A percentile compares a stretch with the other conserved stretches of the same genome.
Conservation (phyloP, 1,140 invertebrate genomes). For the Cotesia typhae region DNA sequence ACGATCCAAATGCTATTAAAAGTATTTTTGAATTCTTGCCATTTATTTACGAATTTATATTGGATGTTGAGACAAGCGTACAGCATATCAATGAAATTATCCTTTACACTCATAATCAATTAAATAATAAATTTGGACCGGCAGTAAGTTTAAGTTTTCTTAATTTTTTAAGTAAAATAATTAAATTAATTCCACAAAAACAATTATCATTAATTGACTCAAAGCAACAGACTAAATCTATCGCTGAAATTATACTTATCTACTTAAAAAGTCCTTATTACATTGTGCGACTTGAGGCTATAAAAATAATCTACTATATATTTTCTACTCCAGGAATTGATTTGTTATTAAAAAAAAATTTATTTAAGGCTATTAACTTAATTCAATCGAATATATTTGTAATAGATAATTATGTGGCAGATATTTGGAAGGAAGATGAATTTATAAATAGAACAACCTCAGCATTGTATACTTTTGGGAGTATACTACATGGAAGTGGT, state of each 20-base stretch:
- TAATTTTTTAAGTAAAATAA: conserved; percentile 51
- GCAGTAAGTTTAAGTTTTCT: conserved; percentile 50
- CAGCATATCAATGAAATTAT: conserved; percentile 35
- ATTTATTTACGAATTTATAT: conserved; percentile 41
- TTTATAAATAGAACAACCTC: conserved; percentile 52
- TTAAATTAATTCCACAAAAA: conserved; percentile 42
- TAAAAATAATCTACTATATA: conserved; percentile 53
- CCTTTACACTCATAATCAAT: conserved; percentile 26
- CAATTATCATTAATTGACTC: conserved; percentile 28
- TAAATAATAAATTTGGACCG: conserved; percentile 48
- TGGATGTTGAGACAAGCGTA: conserved; percentile 15
- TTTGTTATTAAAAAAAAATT: conserved; percentile 48
- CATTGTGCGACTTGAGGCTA: conserved; percentile 56
- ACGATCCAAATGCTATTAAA: conserved; percentile 40
- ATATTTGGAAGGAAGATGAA: conserved; percentile 55
- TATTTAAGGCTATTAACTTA: conserved; percentile 49
- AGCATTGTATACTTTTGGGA: conserved; percentile 55
- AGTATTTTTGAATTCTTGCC: conserved; percentile 47
- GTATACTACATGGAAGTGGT: conserved; percentile 56
- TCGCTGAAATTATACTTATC: conserved; percentile 36
- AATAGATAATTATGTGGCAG: conserved; percentile 15
- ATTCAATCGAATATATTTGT: conserved; percentile 15
- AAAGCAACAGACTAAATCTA: conserved; percentile 18
- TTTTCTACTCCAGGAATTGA: conserved; percentile 44
- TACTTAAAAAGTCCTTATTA: conserved; percentile 56